These are phyloP conservation scores for Halcyon chelicuti DNA, from an alignment of 2,797 vertebrate species.

Conservation along the genomic window DNA sequence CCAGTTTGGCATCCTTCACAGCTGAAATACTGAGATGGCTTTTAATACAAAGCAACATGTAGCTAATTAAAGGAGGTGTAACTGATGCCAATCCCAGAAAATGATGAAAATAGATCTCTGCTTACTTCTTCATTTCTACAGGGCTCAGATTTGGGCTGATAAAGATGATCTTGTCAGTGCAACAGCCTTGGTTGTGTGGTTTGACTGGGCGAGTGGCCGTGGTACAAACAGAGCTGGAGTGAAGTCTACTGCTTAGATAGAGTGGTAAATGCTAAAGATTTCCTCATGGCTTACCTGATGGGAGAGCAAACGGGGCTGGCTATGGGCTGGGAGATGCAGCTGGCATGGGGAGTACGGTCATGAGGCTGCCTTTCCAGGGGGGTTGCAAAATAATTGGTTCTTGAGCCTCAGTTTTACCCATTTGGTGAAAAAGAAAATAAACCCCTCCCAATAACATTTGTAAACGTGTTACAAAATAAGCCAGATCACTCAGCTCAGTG, in stretches of 20 bases:
- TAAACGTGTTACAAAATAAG: background rate
- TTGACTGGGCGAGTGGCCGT: background rate
- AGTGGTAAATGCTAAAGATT: background rate
- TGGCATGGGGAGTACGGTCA: background rate
- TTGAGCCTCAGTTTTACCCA: background rate
- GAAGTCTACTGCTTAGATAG: background rate
- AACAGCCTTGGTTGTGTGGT: background rate
- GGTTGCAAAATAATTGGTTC: background rate
- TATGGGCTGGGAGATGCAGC: background rate
- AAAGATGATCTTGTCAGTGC: background rate
- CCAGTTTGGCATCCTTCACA: slow-evolving; percentile 21
- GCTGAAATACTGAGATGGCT: slow-evolving; percentile 16
- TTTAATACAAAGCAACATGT: background rate
- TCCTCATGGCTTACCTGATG: background rate
- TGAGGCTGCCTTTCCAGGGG: background rate
- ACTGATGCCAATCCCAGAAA: background rate
- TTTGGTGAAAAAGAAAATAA: background rate
- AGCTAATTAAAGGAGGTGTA: slow-evolving; percentile 43
- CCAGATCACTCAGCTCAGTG: background rate
- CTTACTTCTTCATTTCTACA: background rate
- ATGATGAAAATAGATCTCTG: slow-evolving; percentile 30
- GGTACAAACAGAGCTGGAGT: background rate
- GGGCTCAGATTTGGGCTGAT: background rate
- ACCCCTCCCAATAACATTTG: rapidly evolving
- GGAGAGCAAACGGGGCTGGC: background rate